Evolutionary conservation across 2,113 vertebrate species (phyloP), one percentile per base, ranked within the genome.

Genomic region (Tor tambroides): DNA sequence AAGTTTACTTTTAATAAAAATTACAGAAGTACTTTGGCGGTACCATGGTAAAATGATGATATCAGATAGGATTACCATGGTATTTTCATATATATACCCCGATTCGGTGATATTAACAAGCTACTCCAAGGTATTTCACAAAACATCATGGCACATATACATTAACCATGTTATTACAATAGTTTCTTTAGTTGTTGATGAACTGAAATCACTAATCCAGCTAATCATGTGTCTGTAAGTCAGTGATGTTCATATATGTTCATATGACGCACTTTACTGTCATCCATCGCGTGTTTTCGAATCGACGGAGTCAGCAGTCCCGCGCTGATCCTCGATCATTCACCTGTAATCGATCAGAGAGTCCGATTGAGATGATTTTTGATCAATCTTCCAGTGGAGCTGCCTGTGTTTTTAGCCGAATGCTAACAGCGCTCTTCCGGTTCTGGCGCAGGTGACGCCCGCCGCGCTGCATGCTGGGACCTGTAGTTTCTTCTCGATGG

Each of bases 281-380:
- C 97, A 90, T 99, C 97, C 97, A 99, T 99, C 9, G 49, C 65
- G 21, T 90, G 87, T 84, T 15, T 89, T 74, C 38, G 41, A 17
- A 41, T 76, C 38, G 21, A 4, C n/a, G 38, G 43, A 38, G 41
- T 28, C 41, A 49, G 11, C n/a, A 14, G 41, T 49, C 74, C 5
- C 5, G 23, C 14, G 41, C 59, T 21, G 26, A 28, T 82, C 38
- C 19, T 41, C 82, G 46, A 74, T 38, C 82, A 74, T 71, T 9
- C 67, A 14, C 23, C 21, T 54, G 5, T 74, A 72, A 26, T 38
- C 67, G 49, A 74, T 35, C 5, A n/a, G 3, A 84, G 11, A 56
- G 3, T 9, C 11, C 30, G 49, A 56, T 11, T 19, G 30, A 56
- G 49, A 10, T 14, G 41, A 46, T 21, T n/a, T 80, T 74, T 7